Conservation (phyloP, 2,888 invertebrate genomes). For the Harmothoe impar region DNA sequence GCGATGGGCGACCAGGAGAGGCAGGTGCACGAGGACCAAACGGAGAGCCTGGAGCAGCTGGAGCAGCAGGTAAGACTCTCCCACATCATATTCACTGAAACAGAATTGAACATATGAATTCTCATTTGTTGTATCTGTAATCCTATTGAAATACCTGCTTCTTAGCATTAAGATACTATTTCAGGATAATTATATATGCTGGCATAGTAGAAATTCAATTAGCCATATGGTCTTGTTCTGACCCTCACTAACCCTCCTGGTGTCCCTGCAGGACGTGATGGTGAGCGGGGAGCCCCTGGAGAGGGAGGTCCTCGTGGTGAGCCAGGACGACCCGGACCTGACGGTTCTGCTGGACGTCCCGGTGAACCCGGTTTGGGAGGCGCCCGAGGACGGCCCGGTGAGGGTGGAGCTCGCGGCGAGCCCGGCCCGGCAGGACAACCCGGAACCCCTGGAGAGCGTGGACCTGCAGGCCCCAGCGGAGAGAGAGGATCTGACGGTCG, state of each 20-base stretch:
- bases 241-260: no score
- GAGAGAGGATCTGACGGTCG: slow-evolving; percentile 67
- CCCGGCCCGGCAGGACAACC: slow-evolving; percentile 39
- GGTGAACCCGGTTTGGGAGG: slow-evolving; percentile 49
- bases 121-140: no score
- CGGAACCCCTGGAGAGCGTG: slow-evolving; percentile 65
- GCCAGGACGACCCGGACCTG: slow-evolving; percentile 72
- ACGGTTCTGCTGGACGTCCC: slow-evolving; percentile 29
- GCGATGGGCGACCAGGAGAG: slow-evolving; percentile 56
- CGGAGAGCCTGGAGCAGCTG: slow-evolving; percentile 62
- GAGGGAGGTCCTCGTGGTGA: slow-evolving; percentile 67
- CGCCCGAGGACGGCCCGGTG: slow-evolving; percentile 55
- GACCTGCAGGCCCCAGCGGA: slow-evolving; percentile 68
- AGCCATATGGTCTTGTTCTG: no score
- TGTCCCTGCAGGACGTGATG: neutral
- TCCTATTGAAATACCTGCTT: no score
- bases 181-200: no score
- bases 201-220: no score
- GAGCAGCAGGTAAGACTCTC: neutral
- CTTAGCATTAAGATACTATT: no score
- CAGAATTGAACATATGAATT: no score
- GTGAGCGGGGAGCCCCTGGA: slow-evolving; percentile 61
- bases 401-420: slow-evolving; percentile 55
- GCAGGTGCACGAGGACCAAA: slow-evolving; percentile 62
- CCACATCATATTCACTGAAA: no score